Percentiles rank a stretch among this genome's conserved stretches.
Evolutionary conservation across 2,888 invertebrate species (phyloP).

Genomic region (Drosophila leonis): DNA sequence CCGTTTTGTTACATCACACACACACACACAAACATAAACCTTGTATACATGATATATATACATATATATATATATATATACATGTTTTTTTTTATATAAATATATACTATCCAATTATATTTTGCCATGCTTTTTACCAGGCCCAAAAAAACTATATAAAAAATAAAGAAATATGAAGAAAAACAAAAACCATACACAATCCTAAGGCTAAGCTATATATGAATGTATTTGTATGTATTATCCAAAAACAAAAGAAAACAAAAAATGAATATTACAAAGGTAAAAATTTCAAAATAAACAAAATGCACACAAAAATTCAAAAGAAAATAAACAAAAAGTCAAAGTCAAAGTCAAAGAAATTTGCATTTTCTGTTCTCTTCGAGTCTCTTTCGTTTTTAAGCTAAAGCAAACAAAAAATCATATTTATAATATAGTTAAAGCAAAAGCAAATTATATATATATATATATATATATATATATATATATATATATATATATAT

Average conservation of each 20-base stretch:
- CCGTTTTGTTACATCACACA: constrained; percentile 46
- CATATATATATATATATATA: not conserved
- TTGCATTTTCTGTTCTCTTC: constrained; percentile 35
- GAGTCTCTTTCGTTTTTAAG: constrained; percentile 28
- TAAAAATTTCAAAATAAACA: constrained; percentile 9
- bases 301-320: constrained; percentile 32
- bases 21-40: constrained; percentile 20
- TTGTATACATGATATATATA: constrained; percentile 11
- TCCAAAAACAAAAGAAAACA: constrained; percentile 21
- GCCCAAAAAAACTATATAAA: constrained; percentile 36
- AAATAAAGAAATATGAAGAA: constrained; percentile 35
- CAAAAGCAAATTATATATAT: constrained; percentile 32
- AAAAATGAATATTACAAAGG: constrained; percentile 22
- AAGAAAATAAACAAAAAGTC: constrained; percentile 24
- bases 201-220: constrained; percentile 65
- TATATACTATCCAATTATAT: constrained; percentile 33
- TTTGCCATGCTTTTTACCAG: constrained; percentile 65
- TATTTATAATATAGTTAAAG: constrained; percentile 46
- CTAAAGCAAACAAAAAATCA: constrained; percentile 30
- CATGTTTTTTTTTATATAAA: constrained; percentile 26
- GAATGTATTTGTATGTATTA: constrained; percentile 60
- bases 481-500: constrained; percentile 25
- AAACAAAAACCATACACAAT: constrained; percentile 52
- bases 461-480: constrained; percentile 22
- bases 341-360: constrained; percentile 18